These are phyloP conservation scores for Lepidocyrtoides sp. DNA, from an alignment of 2,888 invertebrate species.

Conservation along the genomic window DNA sequence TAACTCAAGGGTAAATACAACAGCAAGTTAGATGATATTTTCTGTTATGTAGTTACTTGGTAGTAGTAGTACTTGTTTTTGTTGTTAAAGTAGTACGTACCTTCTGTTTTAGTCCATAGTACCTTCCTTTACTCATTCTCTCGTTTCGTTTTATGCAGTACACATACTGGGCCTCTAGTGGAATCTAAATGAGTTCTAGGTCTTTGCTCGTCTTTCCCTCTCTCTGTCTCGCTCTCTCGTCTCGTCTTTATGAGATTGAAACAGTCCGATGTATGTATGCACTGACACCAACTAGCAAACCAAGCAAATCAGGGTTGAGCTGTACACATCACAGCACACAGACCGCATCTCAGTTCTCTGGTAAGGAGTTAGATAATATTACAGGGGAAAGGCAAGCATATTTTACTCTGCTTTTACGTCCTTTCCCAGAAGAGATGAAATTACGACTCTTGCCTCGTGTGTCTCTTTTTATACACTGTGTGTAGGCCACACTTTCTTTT, in stretches of 20 bases:
- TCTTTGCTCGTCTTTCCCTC: background rate
- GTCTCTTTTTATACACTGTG: background rate
- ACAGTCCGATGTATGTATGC: background rate
- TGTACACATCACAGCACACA: background rate
- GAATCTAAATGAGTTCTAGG: constrained; percentile 59
- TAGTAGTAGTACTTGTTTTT: constrained; percentile 8
- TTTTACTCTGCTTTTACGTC: background rate
- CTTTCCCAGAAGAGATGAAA: background rate
- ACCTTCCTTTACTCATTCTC: constrained; percentile 24
- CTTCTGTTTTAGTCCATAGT: constrained; percentile 3
- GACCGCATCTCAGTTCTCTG: background rate
- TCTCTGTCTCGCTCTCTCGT: background rate
- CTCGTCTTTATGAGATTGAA: background rate
- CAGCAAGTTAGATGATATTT: background rate
- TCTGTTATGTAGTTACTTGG: constrained; percentile 2
- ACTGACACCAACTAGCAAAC: background rate
- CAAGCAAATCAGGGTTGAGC: constrained; percentile 40
- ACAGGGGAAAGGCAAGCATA: background rate
- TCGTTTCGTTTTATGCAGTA: constrained; percentile 57
- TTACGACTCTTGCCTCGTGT: constrained; percentile 3
- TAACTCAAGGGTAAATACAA: constrained; percentile 59
- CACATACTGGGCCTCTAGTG: constrained; percentile 38
- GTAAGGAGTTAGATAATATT: background rate
- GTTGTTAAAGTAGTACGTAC: too few relatives aligned
- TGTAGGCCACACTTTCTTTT: background rate